Evolutionary conservation across 2,113 vertebrate genomes (phyloP).

Genomic region (Apistogramma diplotaenia): DNA sequence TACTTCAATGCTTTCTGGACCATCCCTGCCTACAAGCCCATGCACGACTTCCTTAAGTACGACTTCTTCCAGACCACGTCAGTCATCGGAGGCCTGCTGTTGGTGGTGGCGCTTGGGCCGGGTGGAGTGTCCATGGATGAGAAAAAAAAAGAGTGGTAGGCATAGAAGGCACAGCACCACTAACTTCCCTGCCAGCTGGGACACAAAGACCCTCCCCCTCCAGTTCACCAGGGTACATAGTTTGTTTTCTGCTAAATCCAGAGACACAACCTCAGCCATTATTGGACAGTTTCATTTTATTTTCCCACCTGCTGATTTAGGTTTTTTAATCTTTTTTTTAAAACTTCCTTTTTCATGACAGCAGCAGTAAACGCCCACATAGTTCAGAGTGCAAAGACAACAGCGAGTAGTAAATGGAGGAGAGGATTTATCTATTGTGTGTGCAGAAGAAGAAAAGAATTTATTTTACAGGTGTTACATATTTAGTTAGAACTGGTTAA

Average conservation of each 20-base stretch:
- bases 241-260: conserved; percentile 39
- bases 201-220: conserved; percentile 63
- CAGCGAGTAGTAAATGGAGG: neutral
- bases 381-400: conserved; percentile 37
- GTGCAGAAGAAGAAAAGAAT: conserved; percentile 12
- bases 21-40: conserved; percentile 92
- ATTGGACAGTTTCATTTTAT: conserved; percentile 16
- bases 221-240: conserved; percentile 34
- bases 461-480: conserved; percentile 44
- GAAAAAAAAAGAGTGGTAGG: conserved; percentile 98
- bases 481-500: conserved; percentile 29
- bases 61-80: conserved; percentile 99
- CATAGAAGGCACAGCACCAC: conserved; percentile 46
- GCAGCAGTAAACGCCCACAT: conserved; percentile 8
- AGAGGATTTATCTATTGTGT: conserved; percentile 13
- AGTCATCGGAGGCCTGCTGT: conserved; percentile 92
- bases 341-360: neutral
- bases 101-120: conserved; percentile 96
- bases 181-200: conserved; percentile 49
- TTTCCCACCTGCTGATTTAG: neutral
- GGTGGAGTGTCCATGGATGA: conserved; percentile 99
- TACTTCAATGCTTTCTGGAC: conserved; percentile 99
- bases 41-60: conserved; percentile 99
- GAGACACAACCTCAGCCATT: conserved; percentile 8
- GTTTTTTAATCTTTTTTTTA: conserved; percentile 8